phyloP scores from a whole-genome alignment of 2,888 invertebrate genomes.

The Cabera pusaria region DNA sequence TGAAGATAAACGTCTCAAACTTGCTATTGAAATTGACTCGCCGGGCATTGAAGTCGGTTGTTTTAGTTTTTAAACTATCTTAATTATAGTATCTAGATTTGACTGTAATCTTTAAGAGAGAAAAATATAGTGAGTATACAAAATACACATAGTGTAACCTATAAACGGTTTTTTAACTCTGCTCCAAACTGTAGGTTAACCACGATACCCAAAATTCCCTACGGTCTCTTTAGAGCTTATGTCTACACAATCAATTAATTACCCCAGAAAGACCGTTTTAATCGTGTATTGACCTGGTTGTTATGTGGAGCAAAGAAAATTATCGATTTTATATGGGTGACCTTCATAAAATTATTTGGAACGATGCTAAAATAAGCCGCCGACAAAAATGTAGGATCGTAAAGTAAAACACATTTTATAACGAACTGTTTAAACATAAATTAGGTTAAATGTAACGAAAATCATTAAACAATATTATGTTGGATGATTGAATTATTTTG shows the following conservation, averaged over 20 bases:
- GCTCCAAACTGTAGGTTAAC: too few relatives aligned
- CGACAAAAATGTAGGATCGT: conserved; percentile 12
- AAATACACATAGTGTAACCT: too few relatives aligned
- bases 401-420: conserved; percentile 5
- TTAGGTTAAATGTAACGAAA: background rate
- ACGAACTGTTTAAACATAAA: conserved; percentile 2
- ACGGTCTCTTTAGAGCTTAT: conserved; percentile 1
- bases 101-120: too few relatives aligned
- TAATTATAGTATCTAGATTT: too few relatives aligned
- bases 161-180: too few relatives aligned
- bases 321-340: conserved; percentile 13
- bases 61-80: too few relatives aligned
- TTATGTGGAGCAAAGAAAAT: conserved; percentile 15
- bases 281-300: conserved; percentile 19
- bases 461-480: too few relatives aligned
- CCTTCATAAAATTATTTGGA: conserved; percentile 19
- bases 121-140: too few relatives aligned
- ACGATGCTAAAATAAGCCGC: conserved; percentile 9
- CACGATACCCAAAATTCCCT: background rate
- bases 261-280: conserved; percentile 11
- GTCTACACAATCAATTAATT: conserved; percentile 8
- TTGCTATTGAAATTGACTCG: too few relatives aligned
- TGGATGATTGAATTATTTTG: too few relatives aligned
- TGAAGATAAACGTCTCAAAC: too few relatives aligned
- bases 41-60: too few relatives aligned